Conservation (phyloP, 2,113 vertebrate genomes). For the Deroptyus accipitrinus region DNA sequence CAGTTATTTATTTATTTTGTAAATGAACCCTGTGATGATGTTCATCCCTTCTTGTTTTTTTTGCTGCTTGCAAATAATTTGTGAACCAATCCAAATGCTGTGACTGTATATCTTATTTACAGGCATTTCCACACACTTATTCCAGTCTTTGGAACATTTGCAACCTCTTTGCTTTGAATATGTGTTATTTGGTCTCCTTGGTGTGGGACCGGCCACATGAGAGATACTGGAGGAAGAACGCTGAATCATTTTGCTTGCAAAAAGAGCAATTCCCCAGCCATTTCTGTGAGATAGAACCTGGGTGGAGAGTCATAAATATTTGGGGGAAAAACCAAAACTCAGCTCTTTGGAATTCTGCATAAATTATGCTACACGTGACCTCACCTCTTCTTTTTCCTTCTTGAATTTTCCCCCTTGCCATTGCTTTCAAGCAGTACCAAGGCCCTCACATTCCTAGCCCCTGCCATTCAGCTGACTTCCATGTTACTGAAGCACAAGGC, state of each 20-base stretch:
- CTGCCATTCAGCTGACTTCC: neutral
- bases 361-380: neutral
- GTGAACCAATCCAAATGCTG: neutral
- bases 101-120: neutral
- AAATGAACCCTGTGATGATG: neutral
- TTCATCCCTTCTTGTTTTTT: neutral
- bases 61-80: neutral
- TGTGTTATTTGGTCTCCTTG: neutral
- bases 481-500: fast-evolving
- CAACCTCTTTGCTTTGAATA: neutral
- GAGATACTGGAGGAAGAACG: neutral
- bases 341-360: neutral
- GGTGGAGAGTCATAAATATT: neutral
- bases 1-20: neutral
- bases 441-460: neutral
- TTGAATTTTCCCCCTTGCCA: neutral
- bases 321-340: neutral
- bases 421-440: neutral
- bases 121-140: neutral
- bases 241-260: neutral
- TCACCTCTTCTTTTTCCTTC: neutral
- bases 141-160: neutral
- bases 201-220: neutral
- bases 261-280: neutral
- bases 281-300: neutral